phyloP scores from a whole-genome alignment of 2,888 invertebrate genomes.

The Choreutis nemorana region DNA sequence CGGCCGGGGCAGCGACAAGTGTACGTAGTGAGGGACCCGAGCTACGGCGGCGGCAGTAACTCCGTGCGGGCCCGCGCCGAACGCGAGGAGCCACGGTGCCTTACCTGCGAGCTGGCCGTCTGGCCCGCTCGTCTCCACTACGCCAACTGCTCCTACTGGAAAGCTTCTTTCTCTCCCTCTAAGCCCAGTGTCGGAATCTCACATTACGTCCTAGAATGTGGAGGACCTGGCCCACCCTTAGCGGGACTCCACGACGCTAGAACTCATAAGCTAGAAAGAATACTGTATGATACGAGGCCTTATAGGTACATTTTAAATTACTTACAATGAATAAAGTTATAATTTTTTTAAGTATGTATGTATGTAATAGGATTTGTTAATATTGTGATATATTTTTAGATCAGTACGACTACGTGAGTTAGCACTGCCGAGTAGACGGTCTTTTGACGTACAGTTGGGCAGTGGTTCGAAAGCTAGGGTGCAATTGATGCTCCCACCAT shows the following conservation, averaged over 20 bases:
- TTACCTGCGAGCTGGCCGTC: constrained; percentile 85
- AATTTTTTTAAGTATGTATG: not conserved
- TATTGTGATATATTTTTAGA: constrained; percentile 24
- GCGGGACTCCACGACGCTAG: constrained; percentile 80
- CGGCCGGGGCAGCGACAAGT: constrained; percentile 88
- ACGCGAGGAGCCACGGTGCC: constrained; percentile 80
- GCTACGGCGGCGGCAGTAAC: constrained; percentile 66
- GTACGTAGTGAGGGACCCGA: constrained; percentile 83
- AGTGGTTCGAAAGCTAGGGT: constrained; percentile 90
- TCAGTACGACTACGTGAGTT: constrained; percentile 75
- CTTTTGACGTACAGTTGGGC: constrained; percentile 84
- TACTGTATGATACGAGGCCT: constrained; percentile 79
- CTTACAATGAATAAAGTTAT: not conserved
- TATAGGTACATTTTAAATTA: constrained; percentile 41
- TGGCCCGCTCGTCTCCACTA: constrained; percentile 84
- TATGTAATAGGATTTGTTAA: not conserved
- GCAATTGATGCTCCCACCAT: constrained; percentile 86
- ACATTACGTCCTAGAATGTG: constrained; percentile 85
- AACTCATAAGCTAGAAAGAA: constrained; percentile 78
- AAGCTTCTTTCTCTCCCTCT: constrained; percentile 73
- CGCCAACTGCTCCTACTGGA: constrained; percentile 88
- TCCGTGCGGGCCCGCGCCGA: constrained; percentile 52
- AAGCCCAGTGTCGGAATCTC: constrained; percentile 52
- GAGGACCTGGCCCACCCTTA: constrained; percentile 90
- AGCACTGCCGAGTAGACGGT: constrained; percentile 83